These are phyloP conservation scores for Malacoraja senta DNA, from an alignment of 2,797 vertebrate genomes.

Conservation along the genomic window DNA sequence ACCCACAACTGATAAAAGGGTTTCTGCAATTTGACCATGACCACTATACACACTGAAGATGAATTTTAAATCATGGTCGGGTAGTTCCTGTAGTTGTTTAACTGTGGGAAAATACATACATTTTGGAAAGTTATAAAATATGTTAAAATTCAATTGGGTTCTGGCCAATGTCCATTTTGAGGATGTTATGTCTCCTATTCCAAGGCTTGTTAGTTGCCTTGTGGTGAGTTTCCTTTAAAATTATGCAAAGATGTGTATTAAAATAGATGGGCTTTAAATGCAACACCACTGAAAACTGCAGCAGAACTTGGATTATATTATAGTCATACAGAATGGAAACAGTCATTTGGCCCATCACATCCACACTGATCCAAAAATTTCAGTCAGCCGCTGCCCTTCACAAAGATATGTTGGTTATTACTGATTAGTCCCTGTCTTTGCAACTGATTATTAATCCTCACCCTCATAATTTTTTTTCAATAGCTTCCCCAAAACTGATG, in stretches of 20 bases:
- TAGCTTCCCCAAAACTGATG: no score
- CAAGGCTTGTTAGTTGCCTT: not conserved
- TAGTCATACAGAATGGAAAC: no score
- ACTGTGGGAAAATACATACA: not conserved
- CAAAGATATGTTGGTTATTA: no score
- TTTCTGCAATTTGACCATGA: not conserved
- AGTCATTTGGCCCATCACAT: no score
- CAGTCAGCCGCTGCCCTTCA: no score
- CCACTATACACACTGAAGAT: not conserved
- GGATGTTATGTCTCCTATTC: not conserved
- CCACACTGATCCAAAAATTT: no score
- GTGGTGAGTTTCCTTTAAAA: not conserved
- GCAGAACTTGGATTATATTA: no score
- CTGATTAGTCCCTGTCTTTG: no score
- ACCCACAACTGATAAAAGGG: not conserved
- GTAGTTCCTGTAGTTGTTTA: not conserved
- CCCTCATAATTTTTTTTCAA: no score
- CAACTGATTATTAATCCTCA: no score
- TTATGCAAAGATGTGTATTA: not conserved
- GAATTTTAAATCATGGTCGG: not conserved
- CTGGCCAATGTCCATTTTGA: not conserved
- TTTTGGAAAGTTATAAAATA: not conserved
- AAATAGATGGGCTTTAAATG: not conserved
- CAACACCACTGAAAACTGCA: no score
- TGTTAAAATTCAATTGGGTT: not conserved